Evolutionary conservation across 53 echinoderm and acorn worm genomes (phyloP), one percentile per base, ranked within the genome.

Genomic region (Zoroaster sp.): DNA sequence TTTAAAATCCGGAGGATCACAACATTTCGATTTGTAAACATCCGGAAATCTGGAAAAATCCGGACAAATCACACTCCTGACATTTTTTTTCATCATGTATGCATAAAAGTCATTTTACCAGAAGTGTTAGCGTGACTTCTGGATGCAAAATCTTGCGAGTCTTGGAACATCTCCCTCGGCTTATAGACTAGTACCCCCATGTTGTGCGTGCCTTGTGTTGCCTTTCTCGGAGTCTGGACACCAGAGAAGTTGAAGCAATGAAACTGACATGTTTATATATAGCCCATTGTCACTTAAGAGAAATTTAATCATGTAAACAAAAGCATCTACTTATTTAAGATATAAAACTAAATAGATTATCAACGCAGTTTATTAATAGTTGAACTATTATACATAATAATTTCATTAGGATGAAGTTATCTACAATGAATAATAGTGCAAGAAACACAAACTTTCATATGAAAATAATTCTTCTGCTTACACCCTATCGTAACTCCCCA

Each of bases 341-440:
- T 85, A 85, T 38, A 85, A 85, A 85, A 85, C 85, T 85, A 85
- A 85, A 85, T 85, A 85, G 67, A 85, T 85, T 59, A 8, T 59
- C 28, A 59, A 59, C 70, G 46, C 71, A 69, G n/a, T 85, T 85
- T 85, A 69, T 69, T 71, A 45, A 85, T 70, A 85, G 23, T 32
- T 66, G 68, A 68, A 17, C 70, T 85, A 85, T 85, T 34, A 85
- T 85, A 85, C 82, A 85, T 85, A 28, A 67, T 81, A 54, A 71
- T 70, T 47, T 47, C 21, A 47, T 47, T 34, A 76, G 35, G 21
- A 25, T 73, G 31, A 38, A n/a, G 25, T 39, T 49, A 34, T 43
- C 41, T 2, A 40, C 45, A 44, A 31, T 82, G 82, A 41, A 42
- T 66, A 59, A 40, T 21, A 74, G 38, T 39, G 30, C 66, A 80